These are phyloP conservation scores for Stenodera caucasica DNA, from an alignment of 2,888 invertebrate species.

Conservation along the genomic window DNA sequence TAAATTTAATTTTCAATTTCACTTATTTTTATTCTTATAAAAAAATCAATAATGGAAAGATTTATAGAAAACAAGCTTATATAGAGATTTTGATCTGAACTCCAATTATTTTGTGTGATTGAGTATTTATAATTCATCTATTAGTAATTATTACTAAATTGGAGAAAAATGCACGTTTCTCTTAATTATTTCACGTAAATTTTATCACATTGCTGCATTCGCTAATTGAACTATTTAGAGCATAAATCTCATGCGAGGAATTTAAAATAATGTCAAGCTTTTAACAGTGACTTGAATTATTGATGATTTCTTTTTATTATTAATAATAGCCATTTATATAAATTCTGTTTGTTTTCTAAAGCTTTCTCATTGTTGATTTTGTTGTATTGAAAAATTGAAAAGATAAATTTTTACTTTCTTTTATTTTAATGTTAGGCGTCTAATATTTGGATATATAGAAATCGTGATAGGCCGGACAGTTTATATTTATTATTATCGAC, in stretches of 20 bases:
- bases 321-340: not conserved
- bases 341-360: not conserved
- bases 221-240: not conserved
- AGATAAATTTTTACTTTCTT: conserved; percentile 16
- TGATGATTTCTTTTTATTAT: not conserved
- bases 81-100: too few relatives aligned
- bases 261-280: not conserved
- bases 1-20: too few relatives aligned
- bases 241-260: not conserved
- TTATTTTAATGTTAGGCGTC: not conserved
- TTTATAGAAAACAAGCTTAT: too few relatives aligned
- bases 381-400: not conserved
- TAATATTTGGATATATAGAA: conserved; percentile 4
- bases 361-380: not conserved
- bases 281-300: not conserved
- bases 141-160: not conserved
- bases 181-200: conserved; percentile 1
- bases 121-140: not conserved
- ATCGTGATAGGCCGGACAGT: conserved; percentile 10
- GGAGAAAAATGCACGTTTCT: not conserved
- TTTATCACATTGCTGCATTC: not conserved
- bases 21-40: too few relatives aligned
- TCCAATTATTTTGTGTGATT: too few relatives aligned
- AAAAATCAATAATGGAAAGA: too few relatives aligned
- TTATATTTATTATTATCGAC: conserved; percentile 14